phyloP scores from a whole-genome alignment of 30 jellyfish, hydroid and myxozoan species.

The Sanderia malayensis region DNA sequence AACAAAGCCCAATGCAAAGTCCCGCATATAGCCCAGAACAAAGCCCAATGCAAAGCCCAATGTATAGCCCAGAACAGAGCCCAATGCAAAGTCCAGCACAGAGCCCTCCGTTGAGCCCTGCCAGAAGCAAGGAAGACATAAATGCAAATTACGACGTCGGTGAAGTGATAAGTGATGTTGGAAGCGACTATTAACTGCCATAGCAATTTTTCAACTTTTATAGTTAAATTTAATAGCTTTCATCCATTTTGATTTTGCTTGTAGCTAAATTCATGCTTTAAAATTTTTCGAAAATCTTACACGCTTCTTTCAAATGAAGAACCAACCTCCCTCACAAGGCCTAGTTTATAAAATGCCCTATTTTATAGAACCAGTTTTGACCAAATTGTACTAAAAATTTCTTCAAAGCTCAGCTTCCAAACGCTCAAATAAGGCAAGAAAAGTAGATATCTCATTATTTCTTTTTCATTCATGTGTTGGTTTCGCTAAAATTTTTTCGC shows the following conservation, averaged over 20 bases:
- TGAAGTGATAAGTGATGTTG: background rate
- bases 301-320: too few species aligned
- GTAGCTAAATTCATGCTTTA: background rate
- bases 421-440: too few species aligned
- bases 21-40: slow-evolving; percentile 30
- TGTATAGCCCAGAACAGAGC: slow-evolving; percentile 6
- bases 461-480: too few species aligned
- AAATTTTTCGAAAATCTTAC: too few species aligned
- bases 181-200: slow-evolving; percentile 1
- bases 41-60: slow-evolving; percentile 8
- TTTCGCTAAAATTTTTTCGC: too few species aligned
- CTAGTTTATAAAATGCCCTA: too few species aligned
- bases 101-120: slow-evolving; percentile 46
- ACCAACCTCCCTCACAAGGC: too few species aligned
- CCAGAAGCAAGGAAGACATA: slow-evolving; percentile 25
- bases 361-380: too few species aligned
- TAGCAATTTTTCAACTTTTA: background rate
- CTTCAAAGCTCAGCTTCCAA: too few species aligned
- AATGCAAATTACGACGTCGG: background rate
- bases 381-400: too few species aligned
- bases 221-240: too few species aligned
- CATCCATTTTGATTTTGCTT: background rate
- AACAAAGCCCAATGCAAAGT: slow-evolving; percentile 7
- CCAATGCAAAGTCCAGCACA: slow-evolving; percentile 54
- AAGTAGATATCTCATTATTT: too few species aligned